Evolutionary conservation across 1,140 invertebrate genomes (phyloP).

Genomic region (Drosophila ercepeae): DNA sequence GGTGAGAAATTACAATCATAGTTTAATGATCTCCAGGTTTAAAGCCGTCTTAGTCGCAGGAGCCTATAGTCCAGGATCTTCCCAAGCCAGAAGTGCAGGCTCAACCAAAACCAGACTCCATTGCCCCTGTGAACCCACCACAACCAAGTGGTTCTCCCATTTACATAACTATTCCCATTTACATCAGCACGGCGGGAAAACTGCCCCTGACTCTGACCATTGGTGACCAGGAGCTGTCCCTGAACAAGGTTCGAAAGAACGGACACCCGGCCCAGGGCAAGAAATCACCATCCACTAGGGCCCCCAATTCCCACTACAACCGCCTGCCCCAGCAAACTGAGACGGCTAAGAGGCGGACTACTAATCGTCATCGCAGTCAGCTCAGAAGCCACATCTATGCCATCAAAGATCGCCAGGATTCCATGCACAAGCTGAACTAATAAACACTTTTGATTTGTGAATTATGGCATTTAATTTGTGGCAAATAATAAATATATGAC

Average conservation of each 20-base stretch:
- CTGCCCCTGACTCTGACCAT: conserved; percentile 54
- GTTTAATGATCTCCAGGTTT: not conserved
- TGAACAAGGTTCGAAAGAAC: conserved; percentile 26
- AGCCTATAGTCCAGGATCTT: not conserved
- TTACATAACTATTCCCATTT: conserved; percentile 75
- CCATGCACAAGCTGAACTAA: not conserved
- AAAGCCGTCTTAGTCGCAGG: not conserved
- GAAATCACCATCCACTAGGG: conserved; percentile 37
- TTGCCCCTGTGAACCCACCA: not conserved
- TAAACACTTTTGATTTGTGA: not conserved
- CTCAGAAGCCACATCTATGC: conserved; percentile 54
- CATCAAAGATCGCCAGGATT: conserved; percentile 28
- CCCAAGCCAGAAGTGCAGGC: not conserved
- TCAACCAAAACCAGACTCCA: not conserved
- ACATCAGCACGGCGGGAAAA: conserved; percentile 59
- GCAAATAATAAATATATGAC: conserved; percentile 68
- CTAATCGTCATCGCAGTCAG: conserved; percentile 68
- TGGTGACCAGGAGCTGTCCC: conserved; percentile 54
- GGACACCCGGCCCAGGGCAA: conserved; percentile 2
- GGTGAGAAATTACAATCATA: not conserved
- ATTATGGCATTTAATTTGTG: conserved; percentile 21
- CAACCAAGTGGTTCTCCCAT: conserved; percentile 39
- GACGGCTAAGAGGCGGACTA: conserved; percentile 41
- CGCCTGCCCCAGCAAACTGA: conserved; percentile 60
- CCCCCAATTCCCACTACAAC: conserved; percentile 65